Conservation (phyloP, 2,888 invertebrate species). For the Rhamnusium bicolor region DNA sequence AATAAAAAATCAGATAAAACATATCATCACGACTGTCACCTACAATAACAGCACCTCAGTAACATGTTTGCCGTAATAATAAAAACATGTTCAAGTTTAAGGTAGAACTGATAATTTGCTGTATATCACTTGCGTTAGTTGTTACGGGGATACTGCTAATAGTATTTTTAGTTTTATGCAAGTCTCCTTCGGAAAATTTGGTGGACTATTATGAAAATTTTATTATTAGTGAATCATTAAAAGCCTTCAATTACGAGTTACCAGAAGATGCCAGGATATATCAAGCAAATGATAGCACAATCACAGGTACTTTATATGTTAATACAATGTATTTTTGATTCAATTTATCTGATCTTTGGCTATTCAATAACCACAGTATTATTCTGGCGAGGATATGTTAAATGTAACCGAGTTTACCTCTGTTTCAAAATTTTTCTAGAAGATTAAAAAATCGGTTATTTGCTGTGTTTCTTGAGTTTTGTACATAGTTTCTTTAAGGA, state of each 20-base stretch:
- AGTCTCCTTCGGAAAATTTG: background rate
- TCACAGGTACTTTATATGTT: background rate
- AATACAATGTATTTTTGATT: too few species aligned
- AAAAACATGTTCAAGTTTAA: background rate
- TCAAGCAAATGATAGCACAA: background rate
- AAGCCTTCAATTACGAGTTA: background rate
- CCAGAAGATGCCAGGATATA: background rate
- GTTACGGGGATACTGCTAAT: background rate
- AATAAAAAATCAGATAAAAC: background rate
- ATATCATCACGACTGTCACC: background rate
- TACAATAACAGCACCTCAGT: background rate
- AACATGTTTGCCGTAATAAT: background rate
- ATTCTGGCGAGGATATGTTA: too few species aligned
- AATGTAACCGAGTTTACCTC: too few species aligned
- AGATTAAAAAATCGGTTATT: too few species aligned
- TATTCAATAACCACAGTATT: background rate
- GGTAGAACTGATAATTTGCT: background rate
- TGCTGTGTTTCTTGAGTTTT: too few species aligned
- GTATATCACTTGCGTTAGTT: background rate
- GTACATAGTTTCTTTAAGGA: too few species aligned
- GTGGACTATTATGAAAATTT: constrained; percentile 10
- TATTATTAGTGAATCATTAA: background rate
- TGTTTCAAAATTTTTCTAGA: too few species aligned
- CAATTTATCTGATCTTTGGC: background rate
- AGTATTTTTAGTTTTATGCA: background rate